Percentiles rank a stretch among this genome's conserved stretches.
Evolutionary conservation across 2,113 vertebrate species (phyloP).

Genomic region (Paratilapia polleni): DNA sequence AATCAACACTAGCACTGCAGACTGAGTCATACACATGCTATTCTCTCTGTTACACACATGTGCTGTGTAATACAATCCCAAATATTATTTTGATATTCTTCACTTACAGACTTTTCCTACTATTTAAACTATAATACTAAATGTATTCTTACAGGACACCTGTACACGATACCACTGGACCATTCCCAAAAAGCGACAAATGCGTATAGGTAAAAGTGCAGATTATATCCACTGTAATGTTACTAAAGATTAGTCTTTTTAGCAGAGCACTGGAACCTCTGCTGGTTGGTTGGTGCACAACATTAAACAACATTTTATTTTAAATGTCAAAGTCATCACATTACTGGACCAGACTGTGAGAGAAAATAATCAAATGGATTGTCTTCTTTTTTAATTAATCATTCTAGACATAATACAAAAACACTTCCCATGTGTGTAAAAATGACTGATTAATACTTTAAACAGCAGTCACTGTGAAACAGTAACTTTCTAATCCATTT

Average conservation of each 20-base stretch:
- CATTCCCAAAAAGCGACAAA: neutral
- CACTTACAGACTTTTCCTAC: neutral
- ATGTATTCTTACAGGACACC: neutral
- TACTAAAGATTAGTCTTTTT: neutral
- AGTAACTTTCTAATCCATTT: neutral
- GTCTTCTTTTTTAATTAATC: constrained; percentile 19
- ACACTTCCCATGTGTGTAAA: neutral
- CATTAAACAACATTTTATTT: constrained; percentile 38
- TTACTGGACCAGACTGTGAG: neutral
- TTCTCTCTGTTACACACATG: neutral
- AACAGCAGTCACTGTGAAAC: neutral
- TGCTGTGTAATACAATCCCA: neutral
- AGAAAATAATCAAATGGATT: constrained; percentile 13
- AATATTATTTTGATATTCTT: neutral
- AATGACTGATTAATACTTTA: neutral
- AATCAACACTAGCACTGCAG: constrained; percentile 27
- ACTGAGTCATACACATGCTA: neutral
- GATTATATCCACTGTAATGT: neutral
- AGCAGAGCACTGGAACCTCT: constrained; percentile 17
- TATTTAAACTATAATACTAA: neutral
- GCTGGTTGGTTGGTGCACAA: constrained; percentile 29
- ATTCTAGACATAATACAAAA: constrained; percentile 33
- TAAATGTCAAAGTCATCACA: constrained; percentile 20
- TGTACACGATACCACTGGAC: too few species aligned
- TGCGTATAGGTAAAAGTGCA: neutral